Evolutionary conservation across 2,888 invertebrate genomes (phyloP).

Genomic region (Petrolisthes cinctipes): DNA sequence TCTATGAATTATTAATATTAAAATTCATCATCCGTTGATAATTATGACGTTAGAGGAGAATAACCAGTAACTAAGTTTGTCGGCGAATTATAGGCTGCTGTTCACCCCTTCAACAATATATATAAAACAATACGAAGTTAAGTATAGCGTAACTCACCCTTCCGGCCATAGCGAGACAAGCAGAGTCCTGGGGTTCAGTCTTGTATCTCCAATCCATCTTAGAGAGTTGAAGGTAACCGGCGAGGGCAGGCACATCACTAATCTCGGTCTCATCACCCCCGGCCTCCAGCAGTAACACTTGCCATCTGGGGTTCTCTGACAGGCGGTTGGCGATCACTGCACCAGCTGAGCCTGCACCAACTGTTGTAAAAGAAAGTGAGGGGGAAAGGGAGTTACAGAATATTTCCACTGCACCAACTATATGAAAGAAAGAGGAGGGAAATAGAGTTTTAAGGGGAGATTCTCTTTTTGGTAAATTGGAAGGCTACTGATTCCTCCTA

Average conservation of each 20-base stretch:
- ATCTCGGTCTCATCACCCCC: slow-evolving; percentile 92
- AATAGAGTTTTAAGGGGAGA: not conserved
- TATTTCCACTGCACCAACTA: not conserved
- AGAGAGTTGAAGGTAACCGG: slow-evolving; percentile 87
- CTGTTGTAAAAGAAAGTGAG: slow-evolving; percentile 66
- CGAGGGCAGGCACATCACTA: slow-evolving; percentile 88
- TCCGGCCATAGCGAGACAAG: slow-evolving; percentile 65
- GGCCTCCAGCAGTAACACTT: slow-evolving; percentile 83
- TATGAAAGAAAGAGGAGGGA: not conserved
- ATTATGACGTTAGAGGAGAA: too few species aligned
- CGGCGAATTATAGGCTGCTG: too few species aligned
- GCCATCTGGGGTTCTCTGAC: slow-evolving; percentile 80
- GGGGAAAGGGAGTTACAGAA: not conserved
- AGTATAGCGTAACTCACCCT: slow-evolving; percentile 37
- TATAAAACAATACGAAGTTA: too few species aligned
- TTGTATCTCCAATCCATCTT: slow-evolving; percentile 94
- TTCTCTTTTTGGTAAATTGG: too few species aligned
- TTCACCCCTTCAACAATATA: too few species aligned
- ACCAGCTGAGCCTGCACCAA: slow-evolving; percentile 89
- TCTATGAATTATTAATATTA: too few species aligned
- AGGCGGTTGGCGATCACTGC: slow-evolving; percentile 87
- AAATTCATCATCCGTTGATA: too few species aligned
- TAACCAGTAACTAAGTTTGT: too few species aligned
- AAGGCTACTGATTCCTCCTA: too few species aligned
- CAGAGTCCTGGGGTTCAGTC: slow-evolving; percentile 83